These are phyloP conservation scores for Ylistrum balloti DNA, from an alignment of 1,140 invertebrate species.

Conservation along the genomic window DNA sequence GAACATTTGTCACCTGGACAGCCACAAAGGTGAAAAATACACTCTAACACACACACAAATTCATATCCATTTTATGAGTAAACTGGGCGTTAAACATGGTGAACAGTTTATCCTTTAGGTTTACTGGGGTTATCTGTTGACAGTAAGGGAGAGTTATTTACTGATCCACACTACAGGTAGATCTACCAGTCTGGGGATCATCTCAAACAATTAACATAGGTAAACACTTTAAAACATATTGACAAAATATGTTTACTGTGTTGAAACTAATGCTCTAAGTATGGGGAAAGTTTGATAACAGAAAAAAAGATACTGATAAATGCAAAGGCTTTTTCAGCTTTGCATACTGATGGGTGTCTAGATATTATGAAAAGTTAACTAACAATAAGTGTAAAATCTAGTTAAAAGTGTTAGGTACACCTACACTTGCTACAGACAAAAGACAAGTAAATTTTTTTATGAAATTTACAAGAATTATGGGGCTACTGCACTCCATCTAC, in stretches of 20 bases:
- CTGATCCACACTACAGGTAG: conserved; percentile 8
- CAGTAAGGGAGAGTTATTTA: not conserved
- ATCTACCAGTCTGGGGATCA: not conserved
- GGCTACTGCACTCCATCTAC: too few species aligned
- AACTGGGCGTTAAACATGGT: conserved; percentile 15
- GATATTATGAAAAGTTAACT: too few species aligned
- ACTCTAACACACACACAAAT: conserved; percentile 19
- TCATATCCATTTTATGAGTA: conserved; percentile 31
- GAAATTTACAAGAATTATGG: too few species aligned
- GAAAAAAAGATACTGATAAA: too few species aligned
- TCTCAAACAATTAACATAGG: not conserved
- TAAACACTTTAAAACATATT: not conserved
- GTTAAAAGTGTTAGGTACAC: too few species aligned
- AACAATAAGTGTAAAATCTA: too few species aligned
- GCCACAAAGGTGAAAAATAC: conserved; percentile 38
- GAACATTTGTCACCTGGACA: conserved; percentile 31
- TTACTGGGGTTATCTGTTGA: not conserved
- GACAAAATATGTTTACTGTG: not conserved
- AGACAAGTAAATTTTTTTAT: too few species aligned
- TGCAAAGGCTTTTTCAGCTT: too few species aligned
- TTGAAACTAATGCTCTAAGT: too few species aligned
- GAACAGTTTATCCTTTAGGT: not conserved
- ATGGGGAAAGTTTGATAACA: too few species aligned
- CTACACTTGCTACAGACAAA: too few species aligned
- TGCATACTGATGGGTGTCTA: too few species aligned